Conservation (phyloP, 1,140 invertebrate genomes). For the Steinernema feltiae region DNA sequence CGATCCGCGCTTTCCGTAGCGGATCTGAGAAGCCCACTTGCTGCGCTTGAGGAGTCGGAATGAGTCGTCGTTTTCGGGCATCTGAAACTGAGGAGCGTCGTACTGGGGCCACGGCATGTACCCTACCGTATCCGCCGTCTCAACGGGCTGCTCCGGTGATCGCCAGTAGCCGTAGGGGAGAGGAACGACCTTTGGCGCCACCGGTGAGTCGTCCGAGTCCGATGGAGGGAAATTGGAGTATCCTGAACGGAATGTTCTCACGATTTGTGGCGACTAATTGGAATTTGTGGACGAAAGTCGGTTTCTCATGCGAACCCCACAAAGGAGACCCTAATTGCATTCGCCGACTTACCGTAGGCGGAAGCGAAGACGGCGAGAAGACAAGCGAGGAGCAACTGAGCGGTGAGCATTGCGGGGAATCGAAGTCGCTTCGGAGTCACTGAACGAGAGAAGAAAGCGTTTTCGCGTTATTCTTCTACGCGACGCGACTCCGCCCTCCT, state of each 20-base stretch:
- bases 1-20: background rate
- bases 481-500: background rate
- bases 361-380: background rate
- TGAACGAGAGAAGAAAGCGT: background rate
- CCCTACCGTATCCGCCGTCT: background rate
- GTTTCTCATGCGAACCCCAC: background rate
- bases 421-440: background rate
- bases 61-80: background rate
- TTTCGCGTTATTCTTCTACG: background rate
- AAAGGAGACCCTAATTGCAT: background rate
- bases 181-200: background rate
- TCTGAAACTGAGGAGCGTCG: background rate
- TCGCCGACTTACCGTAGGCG: background rate
- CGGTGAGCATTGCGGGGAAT: slow-evolving; percentile 7
- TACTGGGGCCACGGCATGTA: background rate
- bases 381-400: slow-evolving; percentile 8
- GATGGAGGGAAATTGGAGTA: background rate
- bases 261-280: background rate
- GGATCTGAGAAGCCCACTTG: slow-evolving; percentile 6
- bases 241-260: background rate
- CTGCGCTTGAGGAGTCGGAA: background rate
- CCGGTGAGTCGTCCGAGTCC: background rate
- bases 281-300: background rate
- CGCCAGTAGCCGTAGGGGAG: slow-evolving; percentile 7
- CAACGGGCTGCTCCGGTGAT: background rate